phyloP scores from a whole-genome alignment of 2,113 vertebrate species.

The Octodon degus region DNA sequence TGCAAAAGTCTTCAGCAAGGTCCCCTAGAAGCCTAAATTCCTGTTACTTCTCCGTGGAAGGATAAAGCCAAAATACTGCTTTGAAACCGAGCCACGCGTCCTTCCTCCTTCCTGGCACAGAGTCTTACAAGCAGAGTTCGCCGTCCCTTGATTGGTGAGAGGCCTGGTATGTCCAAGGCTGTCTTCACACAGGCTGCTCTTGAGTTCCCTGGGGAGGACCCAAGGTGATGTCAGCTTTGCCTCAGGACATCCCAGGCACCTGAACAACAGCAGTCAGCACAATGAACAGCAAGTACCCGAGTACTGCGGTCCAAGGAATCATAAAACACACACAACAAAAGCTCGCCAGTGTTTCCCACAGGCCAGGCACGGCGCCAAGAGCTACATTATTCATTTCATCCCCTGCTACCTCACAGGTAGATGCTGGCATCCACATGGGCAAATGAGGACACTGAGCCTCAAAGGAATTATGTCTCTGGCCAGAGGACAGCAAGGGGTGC shows the following conservation, averaged over 20 bases:
- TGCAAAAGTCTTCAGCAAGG: background rate
- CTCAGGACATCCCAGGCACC: constrained; percentile 55
- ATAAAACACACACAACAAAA: background rate
- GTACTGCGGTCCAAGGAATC: background rate
- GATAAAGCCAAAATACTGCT: constrained; percentile 74
- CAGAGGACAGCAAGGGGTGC: background rate
- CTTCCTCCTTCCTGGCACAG: constrained; percentile 72
- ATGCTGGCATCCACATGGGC: background rate
- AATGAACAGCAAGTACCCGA: background rate
- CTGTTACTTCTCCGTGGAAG: constrained; percentile 59
- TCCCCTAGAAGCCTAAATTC: constrained; percentile 70
- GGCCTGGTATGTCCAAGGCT: constrained; percentile 50
- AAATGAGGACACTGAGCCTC: background rate
- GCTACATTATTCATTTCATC: background rate
- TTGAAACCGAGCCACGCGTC: constrained; percentile 67
- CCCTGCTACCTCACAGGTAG: background rate
- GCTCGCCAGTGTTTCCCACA: rapidly evolving
- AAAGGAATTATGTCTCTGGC: background rate
- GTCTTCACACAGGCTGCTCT: constrained; percentile 7
- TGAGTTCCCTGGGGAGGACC: constrained; percentile 75
- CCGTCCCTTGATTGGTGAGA: constrained; percentile 73
- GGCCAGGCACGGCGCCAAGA: background rate
- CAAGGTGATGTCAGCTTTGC: constrained; percentile 72
- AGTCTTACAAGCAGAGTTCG: constrained; percentile 72
- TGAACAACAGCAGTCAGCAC: constrained; percentile 68